Conservation (phyloP, 2,113 vertebrate species). For the Heterotis niloticus region DNA sequence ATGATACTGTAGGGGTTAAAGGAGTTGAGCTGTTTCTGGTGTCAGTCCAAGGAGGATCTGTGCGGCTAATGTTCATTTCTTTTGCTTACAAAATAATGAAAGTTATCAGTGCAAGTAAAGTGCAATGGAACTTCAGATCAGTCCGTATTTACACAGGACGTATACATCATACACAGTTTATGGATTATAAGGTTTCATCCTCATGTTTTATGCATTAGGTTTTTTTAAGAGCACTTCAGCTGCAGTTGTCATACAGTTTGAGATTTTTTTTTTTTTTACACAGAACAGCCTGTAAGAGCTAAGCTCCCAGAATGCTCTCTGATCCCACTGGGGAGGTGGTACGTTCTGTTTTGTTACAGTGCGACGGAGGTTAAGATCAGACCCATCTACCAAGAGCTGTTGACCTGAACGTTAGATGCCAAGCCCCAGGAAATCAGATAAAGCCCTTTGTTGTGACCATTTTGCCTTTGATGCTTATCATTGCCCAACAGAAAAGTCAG, state of each 20-base stretch:
- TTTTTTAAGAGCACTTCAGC: not conserved
- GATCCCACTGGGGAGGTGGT: not conserved
- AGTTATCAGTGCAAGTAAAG: not conserved
- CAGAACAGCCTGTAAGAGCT: not conserved
- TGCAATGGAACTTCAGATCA: not conserved
- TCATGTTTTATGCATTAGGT: not conserved
- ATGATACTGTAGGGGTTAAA: no score
- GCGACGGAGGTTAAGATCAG: slow-evolving; percentile 22
- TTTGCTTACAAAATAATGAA: not conserved
- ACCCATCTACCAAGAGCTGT: slow-evolving; percentile 14
- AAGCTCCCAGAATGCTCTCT: not conserved
- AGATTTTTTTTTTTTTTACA: not conserved
- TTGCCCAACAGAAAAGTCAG: slow-evolving; percentile 27
- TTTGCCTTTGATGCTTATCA: slow-evolving; percentile 33
- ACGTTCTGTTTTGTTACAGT: slow-evolving; percentile 1
- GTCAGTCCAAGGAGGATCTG: not conserved
- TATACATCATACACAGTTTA: not conserved
- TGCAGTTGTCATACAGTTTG: not conserved
- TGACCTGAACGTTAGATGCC: not conserved
- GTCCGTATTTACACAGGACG: not conserved
- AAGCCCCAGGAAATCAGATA: slow-evolving; percentile 22
- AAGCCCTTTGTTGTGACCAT: slow-evolving; percentile 23
- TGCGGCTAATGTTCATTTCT: not conserved
- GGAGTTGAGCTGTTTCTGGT: not conserved
- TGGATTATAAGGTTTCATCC: not conserved